Conservation (phyloP, 2,888 invertebrate genomes). For the Apamea crenata region DNA sequence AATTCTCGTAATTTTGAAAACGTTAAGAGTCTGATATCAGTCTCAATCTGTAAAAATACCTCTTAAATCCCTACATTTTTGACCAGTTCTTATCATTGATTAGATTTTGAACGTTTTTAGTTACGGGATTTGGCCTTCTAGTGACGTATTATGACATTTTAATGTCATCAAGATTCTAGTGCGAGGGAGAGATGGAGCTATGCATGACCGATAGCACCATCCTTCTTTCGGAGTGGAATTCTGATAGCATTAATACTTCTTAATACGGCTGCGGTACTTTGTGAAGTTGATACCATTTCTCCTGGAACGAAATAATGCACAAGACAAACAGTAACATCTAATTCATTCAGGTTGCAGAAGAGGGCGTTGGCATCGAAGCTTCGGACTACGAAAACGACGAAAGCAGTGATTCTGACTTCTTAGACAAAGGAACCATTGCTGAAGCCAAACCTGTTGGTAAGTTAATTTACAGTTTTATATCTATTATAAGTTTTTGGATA, state of each 20-base stretch:
- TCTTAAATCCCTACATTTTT: background rate
- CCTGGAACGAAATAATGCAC: background rate
- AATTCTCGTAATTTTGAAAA: background rate
- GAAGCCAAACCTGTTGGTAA: conserved; percentile 94
- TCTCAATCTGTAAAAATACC: background rate
- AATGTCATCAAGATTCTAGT: background rate
- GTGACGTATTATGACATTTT: background rate
- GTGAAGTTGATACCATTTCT: background rate
- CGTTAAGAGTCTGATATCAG: background rate
- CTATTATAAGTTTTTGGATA: background rate
- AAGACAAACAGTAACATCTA: background rate
- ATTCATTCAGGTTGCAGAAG: conserved; percentile 83
- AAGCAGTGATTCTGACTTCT: conserved; percentile 81
- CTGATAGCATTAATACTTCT: background rate
- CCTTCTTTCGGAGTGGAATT: background rate
- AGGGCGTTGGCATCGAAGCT: conserved; percentile 82
- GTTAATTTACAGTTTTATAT: conserved; percentile 54
- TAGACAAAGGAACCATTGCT: conserved; percentile 88
- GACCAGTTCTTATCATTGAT: background rate
- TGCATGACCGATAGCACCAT: background rate
- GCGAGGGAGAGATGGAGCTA: background rate
- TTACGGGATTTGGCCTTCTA: background rate
- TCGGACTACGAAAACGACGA: conserved; percentile 80
- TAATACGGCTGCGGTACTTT: background rate
- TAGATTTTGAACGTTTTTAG: background rate